Conservation (phyloP, 2,113 vertebrate species). For the Corythaeola cristata region DNA sequence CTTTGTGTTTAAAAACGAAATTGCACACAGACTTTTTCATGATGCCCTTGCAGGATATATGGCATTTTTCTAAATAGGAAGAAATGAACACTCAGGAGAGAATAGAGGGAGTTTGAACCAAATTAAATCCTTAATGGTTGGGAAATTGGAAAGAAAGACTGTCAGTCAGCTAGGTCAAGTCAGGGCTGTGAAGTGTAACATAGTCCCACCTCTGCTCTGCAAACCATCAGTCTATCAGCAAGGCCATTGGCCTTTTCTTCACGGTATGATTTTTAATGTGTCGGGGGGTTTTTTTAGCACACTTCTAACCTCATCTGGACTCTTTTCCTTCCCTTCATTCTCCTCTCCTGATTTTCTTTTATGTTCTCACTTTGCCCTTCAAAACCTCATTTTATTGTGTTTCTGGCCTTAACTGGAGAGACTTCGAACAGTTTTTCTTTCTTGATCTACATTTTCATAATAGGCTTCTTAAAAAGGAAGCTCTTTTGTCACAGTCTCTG, state of each 20-base stretch:
- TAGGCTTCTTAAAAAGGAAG: neutral
- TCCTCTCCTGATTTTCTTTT: neutral
- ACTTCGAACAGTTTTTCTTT: neutral
- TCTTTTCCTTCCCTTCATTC: neutral
- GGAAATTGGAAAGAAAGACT: constrained; percentile 16
- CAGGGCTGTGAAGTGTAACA: neutral
- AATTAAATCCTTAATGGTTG: constrained; percentile 27
- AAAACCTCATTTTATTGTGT: neutral
- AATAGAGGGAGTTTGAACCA: constrained; percentile 9
- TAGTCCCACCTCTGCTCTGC: neutral
- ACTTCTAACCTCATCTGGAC: neutral
- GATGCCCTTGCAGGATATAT: neutral
- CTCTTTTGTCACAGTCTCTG: neutral
- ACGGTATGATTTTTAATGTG: constrained; percentile 1
- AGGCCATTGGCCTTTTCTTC: neutral
- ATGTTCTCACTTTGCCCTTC: constrained; percentile 12
- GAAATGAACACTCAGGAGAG: neutral
- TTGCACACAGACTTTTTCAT: neutral
- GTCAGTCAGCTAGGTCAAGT: neutral
- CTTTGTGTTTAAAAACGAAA: neutral
- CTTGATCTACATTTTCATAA: neutral
- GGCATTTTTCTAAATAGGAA: neutral
- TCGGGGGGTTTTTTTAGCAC: neutral
- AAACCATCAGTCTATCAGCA: neutral
- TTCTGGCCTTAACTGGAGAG: neutral